Percentiles rank a stretch among this genome's conserved stretches.
Conservation (phyloP, 2,113 vertebrate species). For the Cyphomyrus discorhynchus region DNA sequence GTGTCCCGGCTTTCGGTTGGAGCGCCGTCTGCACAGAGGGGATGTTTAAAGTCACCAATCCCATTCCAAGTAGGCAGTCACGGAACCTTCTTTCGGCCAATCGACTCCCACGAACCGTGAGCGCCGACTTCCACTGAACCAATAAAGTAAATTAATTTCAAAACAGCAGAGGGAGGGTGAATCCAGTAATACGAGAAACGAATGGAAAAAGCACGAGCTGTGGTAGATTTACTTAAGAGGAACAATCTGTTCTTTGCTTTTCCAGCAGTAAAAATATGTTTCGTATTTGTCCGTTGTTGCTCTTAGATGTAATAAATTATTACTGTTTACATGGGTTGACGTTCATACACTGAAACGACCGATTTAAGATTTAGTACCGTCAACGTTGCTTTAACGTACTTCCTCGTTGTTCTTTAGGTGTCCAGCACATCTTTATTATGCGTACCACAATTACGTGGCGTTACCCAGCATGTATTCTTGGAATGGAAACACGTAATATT, state of each 20-base stretch:
- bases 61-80: background rate
- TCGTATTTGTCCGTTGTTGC: background rate
- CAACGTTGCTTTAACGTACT: background rate
- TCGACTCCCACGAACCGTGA: background rate
- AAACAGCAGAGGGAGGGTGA: background rate
- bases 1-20: background rate
- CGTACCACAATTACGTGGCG: background rate
- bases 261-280: background rate
- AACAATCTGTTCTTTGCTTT: background rate
- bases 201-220: background rate
- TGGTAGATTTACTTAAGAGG: background rate
- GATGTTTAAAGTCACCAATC: background rate
- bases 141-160: slow-evolving; percentile 8
- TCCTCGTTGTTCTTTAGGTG: background rate
- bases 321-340: background rate
- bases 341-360: background rate
- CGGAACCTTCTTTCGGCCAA: background rate
- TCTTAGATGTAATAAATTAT: background rate
- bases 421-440: background rate
- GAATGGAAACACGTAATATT: background rate
- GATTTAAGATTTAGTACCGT: background rate
- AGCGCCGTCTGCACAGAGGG: background rate
- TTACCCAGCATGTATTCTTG: background rate
- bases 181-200: background rate
- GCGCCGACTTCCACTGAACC: background rate